Evolutionary conservation across 2,888 invertebrate species (phyloP).

Genomic region (Tineola bisselliella): DNA sequence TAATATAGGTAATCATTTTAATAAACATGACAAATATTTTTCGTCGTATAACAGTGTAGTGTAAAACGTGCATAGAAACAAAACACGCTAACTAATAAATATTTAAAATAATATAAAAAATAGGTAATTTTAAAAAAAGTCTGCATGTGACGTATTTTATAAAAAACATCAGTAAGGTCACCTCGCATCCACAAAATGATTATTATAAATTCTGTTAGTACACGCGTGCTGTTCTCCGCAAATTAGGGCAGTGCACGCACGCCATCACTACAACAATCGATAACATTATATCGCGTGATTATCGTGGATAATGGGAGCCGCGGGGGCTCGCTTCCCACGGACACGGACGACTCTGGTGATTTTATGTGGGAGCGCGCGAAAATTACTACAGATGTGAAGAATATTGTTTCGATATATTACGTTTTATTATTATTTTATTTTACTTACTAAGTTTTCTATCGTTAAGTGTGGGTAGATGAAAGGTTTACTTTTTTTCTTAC

Average conservation of each 20-base stretch:
- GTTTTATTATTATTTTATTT: no score
- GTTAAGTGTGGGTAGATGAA: no score
- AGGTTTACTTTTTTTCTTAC: no score
- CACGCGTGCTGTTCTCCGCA: conserved; percentile 14
- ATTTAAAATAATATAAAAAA: no score
- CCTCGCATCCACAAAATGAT: background rate
- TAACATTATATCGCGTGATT: conserved; percentile 51
- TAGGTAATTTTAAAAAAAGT: background rate
- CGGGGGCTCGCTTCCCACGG: conserved; percentile 13
- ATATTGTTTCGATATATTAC: no score
- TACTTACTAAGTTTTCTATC: no score
- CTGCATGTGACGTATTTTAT: background rate
- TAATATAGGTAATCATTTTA: no score
- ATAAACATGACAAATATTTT: no score
- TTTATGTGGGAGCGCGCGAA: background rate
- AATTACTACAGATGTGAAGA: background rate
- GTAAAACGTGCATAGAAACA: no score
- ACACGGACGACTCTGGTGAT: background rate
- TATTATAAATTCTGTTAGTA: background rate
- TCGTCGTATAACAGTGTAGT: no score
- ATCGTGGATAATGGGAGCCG: conserved; percentile 46
- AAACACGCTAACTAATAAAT: no score
- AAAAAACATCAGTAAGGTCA: background rate
- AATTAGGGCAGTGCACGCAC: conserved; percentile 24
- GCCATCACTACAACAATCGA: conserved; percentile 21